These are phyloP conservation scores for Pantherophis alleghaniensis DNA, from an alignment of 2,797 vertebrate species.

Conservation along the genomic window DNA sequence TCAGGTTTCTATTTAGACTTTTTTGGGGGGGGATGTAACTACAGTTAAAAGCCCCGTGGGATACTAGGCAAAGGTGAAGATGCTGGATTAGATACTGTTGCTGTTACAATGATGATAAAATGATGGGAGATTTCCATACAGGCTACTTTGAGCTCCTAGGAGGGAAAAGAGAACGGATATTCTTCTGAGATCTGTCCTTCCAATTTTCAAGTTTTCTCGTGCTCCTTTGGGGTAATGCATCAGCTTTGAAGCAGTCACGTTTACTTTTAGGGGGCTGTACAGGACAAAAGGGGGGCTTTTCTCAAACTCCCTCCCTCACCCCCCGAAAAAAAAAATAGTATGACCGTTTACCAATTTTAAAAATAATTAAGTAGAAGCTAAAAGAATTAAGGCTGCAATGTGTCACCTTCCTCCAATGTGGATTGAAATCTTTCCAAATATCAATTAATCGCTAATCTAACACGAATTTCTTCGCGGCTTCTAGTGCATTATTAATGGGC, in stretches of 20 bases:
- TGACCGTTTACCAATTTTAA: slow-evolving; percentile 33
- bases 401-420: slow-evolving; percentile 60
- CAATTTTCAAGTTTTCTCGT: slow-evolving; percentile 13
- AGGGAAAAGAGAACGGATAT: background rate
- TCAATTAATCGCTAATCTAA: slow-evolving; percentile 71
- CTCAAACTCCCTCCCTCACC: background rate
- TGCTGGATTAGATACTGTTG: background rate
- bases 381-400: slow-evolving; percentile 46
- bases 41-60: too few species aligned
- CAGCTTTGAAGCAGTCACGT: background rate
- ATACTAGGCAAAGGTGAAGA: background rate
- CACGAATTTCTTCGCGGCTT: slow-evolving; percentile 67
- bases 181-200: slow-evolving; percentile 20
- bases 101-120: background rate
- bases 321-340: background rate
- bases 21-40: background rate
- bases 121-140: background rate
- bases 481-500: slow-evolving; percentile 70
- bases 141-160: background rate
- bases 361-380: slow-evolving; percentile 52
- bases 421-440: slow-evolving; percentile 73
- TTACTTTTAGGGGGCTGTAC: background rate
- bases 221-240: slow-evolving; percentile 23
- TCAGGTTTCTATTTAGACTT: background rate
- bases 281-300: background rate